Percentiles rank a stretch among this genome's conserved stretches.
Evolutionary conservation across 2,797 vertebrate genomes (phyloP).

Genomic region (Sebastes nivosus): DNA sequence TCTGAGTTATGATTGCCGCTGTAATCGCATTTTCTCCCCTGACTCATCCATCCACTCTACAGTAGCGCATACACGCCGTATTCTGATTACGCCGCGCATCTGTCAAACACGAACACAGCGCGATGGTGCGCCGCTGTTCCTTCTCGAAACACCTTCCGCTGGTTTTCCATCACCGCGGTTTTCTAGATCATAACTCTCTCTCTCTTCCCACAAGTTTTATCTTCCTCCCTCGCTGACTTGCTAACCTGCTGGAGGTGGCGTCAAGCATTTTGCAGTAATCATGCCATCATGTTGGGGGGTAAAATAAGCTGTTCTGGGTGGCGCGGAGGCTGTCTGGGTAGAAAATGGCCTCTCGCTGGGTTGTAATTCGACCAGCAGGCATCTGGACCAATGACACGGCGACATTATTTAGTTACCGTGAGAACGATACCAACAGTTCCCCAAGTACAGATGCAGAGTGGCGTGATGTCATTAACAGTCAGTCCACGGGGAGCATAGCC

Average conservation of each 20-base stretch:
- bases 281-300: constrained; percentile 49
- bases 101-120: constrained; percentile 43
- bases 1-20: constrained; percentile 77
- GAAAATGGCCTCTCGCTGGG: constrained; percentile 54
- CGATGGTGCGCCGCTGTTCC: background rate
- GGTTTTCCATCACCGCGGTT: constrained; percentile 44
- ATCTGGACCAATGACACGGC: constrained; percentile 44
- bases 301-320: constrained; percentile 56
- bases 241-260: constrained; percentile 58
- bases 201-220: background rate
- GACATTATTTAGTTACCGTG: constrained; percentile 58
- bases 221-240: constrained; percentile 30
- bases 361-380: constrained; percentile 57
- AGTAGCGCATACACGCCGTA: constrained; percentile 34
- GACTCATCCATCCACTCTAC: constrained; percentile 63
- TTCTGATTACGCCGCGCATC: constrained; percentile 64
- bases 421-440: constrained; percentile 50
- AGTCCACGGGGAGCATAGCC: constrained; percentile 47
- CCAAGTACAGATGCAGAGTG: constrained; percentile 49
- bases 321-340: constrained; percentile 19
- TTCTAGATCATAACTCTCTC: constrained; percentile 41
- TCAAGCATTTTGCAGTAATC: constrained; percentile 62
- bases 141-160: constrained; percentile 23
- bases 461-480: constrained; percentile 68
- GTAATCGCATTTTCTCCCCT: constrained; percentile 70